Base-by-base conservation (phyloP, 2,113 vertebrate genomes). In the Zosterops lateralis region DNA sequence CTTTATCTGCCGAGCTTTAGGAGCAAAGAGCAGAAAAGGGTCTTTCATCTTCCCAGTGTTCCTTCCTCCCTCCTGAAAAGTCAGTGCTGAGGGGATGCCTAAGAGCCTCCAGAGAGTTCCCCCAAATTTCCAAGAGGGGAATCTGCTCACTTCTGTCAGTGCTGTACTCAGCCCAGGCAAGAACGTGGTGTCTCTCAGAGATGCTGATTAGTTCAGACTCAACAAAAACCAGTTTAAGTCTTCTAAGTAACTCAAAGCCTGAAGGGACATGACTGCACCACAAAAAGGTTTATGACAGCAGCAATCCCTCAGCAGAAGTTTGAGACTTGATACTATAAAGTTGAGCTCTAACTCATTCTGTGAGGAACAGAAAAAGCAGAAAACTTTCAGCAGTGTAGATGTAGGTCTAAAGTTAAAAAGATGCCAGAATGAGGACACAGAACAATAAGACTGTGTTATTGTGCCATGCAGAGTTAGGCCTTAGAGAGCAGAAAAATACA, bases 241-340 rank as follows among this genome's bases (percentile, higher is more conserved):
- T 60, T 26, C 44, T 36, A 10, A 26, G 6, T 18, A 38, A 34
- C 57, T 65, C 70, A 0, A 48, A 48, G 24, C 2, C 32, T 25
- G 38, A 73, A 17, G 1, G 48, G 44, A 21, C 11, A 24, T 8
- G 11, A 29, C 31, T 17, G 9, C 21, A 8, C 14, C 56, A 36
- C 7, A 17, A n/a, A n/a, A 26, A 40, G 3, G n/a, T 5, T 42
- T 57, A 3, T 1, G 14, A 44, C 8, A 50, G 28, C 7, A 72
- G 17, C 53, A 79, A n/a, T 18, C 38, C 22, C 44, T 45, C 64
- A 58, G 25, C 68, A 94, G 19, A 1, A 9, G 5, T 7, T 13
- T 31, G 8, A 53, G 79, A 32, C 2, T 26, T 7, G 0, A 34
- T 10, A n/a, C 6, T n/a, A 6, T 7, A 2, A 20, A 14, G 12